Evolutionary conservation across 2,797 vertebrate species (phyloP).

Genomic region (Percopsis omiscomaycus): DNA sequence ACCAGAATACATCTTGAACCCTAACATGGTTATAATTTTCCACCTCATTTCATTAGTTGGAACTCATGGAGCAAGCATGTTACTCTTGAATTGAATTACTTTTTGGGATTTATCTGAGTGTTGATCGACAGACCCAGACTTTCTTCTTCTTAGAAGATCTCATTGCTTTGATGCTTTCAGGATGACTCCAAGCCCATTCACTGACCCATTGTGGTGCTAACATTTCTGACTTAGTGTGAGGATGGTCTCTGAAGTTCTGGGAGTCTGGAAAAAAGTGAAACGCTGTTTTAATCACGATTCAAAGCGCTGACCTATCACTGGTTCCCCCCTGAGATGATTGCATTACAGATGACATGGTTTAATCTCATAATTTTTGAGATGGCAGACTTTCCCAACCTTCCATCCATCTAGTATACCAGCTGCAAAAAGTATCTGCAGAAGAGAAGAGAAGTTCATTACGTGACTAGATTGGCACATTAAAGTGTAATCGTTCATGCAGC

Average conservation of each 20-base stretch:
- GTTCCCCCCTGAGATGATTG: slow-evolving; percentile 25
- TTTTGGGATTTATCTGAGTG: slow-evolving; percentile 47
- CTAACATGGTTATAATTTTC: slow-evolving; percentile 61
- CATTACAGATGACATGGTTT: slow-evolving; percentile 35
- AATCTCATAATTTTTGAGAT: slow-evolving; percentile 25
- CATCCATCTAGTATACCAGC: slow-evolving; percentile 28
- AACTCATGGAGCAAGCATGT: slow-evolving; percentile 34
- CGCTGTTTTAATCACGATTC: slow-evolving; percentile 19
- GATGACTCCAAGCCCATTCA: slow-evolving; percentile 18
- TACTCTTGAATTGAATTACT: slow-evolving; percentile 31
- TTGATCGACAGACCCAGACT: slow-evolving; percentile 48
- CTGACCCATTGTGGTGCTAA: slow-evolving; percentile 6
- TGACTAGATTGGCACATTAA: slow-evolving; percentile 14
- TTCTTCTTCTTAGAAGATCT: slow-evolving; percentile 31
- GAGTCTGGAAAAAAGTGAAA: slow-evolving; percentile 4
- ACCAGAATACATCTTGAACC: slow-evolving; percentile 6
- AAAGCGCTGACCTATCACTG: slow-evolving; percentile 14
- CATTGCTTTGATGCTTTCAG: slow-evolving; percentile 29
- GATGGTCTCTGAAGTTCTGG: slow-evolving; percentile 4
- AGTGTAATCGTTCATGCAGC: slow-evolving; percentile 24
- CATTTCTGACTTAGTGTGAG: slow-evolving; percentile 15
- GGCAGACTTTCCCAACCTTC: slow-evolving; percentile 20
- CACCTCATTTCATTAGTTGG: slow-evolving; percentile 54
- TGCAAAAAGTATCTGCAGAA: slow-evolving; percentile 35
- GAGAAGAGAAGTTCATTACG: background rate